A percentile compares a stretch with the other conserved stretches of the same genome.
These are phyloP conservation scores for Octomys mimax DNA, from an alignment of 2,797 vertebrate genomes.

Conservation along the genomic window DNA sequence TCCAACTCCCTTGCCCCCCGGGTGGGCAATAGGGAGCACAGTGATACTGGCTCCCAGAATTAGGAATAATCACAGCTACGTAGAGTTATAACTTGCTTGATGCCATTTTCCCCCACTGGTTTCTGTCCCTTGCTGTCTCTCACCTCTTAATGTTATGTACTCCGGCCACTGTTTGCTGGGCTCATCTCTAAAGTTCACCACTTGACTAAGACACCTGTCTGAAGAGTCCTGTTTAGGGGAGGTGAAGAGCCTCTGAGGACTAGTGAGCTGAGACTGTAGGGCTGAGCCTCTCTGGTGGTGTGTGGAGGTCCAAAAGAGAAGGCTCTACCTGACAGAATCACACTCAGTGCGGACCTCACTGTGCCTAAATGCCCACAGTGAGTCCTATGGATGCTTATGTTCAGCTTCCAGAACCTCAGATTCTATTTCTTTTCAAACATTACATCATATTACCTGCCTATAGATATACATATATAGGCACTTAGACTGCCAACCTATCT, in stretches of 20 bases:
- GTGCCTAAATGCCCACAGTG: neutral
- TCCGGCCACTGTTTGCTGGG: neutral
- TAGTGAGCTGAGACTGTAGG: neutral
- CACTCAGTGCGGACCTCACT: neutral
- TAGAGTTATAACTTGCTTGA: neutral
- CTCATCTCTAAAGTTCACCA: neutral
- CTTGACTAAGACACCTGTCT: neutral
- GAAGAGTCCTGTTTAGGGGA: neutral
- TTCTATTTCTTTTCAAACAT: neutral
- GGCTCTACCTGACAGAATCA: too few species aligned
- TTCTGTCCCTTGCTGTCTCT: neutral
- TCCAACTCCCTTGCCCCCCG: neutral
- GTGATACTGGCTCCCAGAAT: neutral
- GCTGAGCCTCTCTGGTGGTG: neutral
- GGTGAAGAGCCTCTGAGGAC: neutral
- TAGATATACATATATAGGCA: too few species aligned
- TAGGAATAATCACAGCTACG: neutral
- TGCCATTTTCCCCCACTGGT: neutral
- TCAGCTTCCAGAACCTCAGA: neutral
- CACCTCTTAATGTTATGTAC: neutral
- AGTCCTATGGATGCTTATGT: neutral
- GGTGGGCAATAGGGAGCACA: too few species aligned
- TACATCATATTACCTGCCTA: neutral
- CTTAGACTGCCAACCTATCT: too few species aligned
- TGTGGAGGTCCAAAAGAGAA: neutral